A percentile compares a stretch with the other conserved stretches of the same genome.
These are phyloP conservation scores for Andrena chrysosceles DNA, from an alignment of 2,888 invertebrate genomes.

Conservation along the genomic window DNA sequence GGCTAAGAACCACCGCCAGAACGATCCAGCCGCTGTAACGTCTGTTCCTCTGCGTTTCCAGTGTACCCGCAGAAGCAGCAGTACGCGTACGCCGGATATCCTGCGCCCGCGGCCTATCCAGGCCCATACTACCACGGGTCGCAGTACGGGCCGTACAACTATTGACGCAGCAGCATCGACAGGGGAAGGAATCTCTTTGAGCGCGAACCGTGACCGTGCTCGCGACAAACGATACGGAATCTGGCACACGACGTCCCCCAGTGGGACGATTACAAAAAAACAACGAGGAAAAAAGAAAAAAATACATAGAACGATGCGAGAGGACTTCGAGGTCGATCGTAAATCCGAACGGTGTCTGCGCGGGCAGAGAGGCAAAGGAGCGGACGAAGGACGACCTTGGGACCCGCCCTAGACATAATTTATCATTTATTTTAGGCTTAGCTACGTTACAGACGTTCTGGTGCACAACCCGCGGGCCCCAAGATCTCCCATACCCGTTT, in stretches of 20 bases:
- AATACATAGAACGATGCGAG: background rate
- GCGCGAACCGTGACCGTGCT: conserved; percentile 43
- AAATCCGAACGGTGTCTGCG: conserved; percentile 35
- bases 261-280: conserved; percentile 31
- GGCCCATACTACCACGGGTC: conserved; percentile 96
- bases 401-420: conserved; percentile 57
- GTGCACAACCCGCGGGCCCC: conserved; percentile 50
- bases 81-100: conserved; percentile 95
- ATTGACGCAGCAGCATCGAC: conserved; percentile 86
- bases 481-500: conserved; percentile 26
- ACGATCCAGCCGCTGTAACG: conserved; percentile 7
- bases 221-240: conserved; percentile 36
- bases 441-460: conserved; percentile 49
- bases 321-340: conserved; percentile 29
- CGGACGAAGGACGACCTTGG: conserved; percentile 46
- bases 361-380: conserved; percentile 13
- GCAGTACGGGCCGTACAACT: conserved; percentile 97
- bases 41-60: conserved; percentile 83
- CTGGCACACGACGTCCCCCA: conserved; percentile 41
- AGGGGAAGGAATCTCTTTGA: conserved; percentile 44
- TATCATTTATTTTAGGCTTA: conserved; percentile 51
- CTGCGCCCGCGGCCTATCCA: conserved; percentile 92
- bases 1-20: conserved; percentile 25
- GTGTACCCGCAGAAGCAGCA: conserved; percentile 98
- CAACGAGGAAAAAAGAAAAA: conserved; percentile 15